A percentile compares a stretch with the other conserved stretches of the same genome.
These are phyloP conservation scores for Oreochromis grahami DNA, from an alignment of 2,797 vertebrate genomes.

Conservation along the genomic window DNA sequence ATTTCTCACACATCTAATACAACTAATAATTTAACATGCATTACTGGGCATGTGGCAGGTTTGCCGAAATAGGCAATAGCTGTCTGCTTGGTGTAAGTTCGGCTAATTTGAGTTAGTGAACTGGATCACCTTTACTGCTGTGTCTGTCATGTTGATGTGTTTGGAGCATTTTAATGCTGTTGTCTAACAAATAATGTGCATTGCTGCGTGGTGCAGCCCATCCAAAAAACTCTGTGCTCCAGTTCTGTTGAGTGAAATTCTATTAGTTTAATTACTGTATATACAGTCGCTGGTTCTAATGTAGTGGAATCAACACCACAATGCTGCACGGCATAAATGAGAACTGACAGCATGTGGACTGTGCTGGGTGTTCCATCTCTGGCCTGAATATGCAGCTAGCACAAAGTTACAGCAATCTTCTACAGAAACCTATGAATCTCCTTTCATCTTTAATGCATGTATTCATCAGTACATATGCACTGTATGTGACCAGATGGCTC, in stretches of 20 bases:
- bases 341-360: neutral
- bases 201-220: neutral
- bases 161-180: neutral
- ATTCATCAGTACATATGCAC: neutral
- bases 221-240: neutral
- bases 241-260: neutral
- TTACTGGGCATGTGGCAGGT: neutral
- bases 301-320: neutral
- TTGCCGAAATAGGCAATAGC: neutral
- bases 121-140: neutral
- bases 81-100: neutral
- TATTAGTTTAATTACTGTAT: neutral
- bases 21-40: neutral
- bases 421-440: neutral
- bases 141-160: neutral
- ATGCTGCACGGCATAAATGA: neutral
- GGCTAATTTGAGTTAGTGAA: neutral
- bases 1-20: neutral
- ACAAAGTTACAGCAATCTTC: neutral
- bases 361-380: neutral
- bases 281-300: neutral
- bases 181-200: neutral
- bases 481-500: conserved; percentile 15
- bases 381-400: neutral
- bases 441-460: conserved; percentile 18